Evolutionary conservation across 1,140 invertebrate species (phyloP), one percentile per base, ranked within the genome.

Genomic region (Notospermus geniculatus): DNA sequence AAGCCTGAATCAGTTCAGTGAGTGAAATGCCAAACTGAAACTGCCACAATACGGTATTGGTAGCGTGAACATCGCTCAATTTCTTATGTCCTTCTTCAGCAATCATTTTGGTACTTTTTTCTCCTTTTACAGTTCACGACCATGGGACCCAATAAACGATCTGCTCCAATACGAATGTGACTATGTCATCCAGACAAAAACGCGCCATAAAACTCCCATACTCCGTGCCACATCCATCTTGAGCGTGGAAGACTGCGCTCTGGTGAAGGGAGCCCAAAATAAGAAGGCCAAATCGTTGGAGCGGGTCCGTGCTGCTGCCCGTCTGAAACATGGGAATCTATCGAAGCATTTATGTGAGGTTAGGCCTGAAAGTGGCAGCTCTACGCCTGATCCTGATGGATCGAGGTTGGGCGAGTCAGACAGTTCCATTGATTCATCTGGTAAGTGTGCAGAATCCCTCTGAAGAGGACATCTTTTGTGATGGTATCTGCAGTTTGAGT

Each of bases 121-220:
- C n/a, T 59, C 32, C 4, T 39, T 57, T 62, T 59, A 7, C 46
- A 83, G 82, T 63, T 75, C 74, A 39, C 80, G 90, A 50, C 90
- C 90, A 0, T 93, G 91, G 91, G 90, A 93, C 83, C 85, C 87
- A 1, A 83, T 88, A 60, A 92, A 91, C 71, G 91, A 93, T 80
- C 80, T 92, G 2, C 84, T 88, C 43, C 90, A 92, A 76, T 93
- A 89, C 71, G 91, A 93, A 74, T 80, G 85, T 59, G 85, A 89
- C 62, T 90, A 87, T 71, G 81, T 86, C 57, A 85, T 91, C 19
- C 82, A 86, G 60, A 91, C 89, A 25, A 87, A 89, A 75, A 91
- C 89, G 11, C 84, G 86, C 45, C 88, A 90, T 75, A 86, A 85
- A 66, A 88, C 89, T 50, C 87, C 88, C 61, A 86, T 88, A 4